Evolutionary conservation across 2,797 vertebrate genomes (phyloP), one percentile per base, ranked within the genome.

Genomic region (Peromyscus attwateri): DNA sequence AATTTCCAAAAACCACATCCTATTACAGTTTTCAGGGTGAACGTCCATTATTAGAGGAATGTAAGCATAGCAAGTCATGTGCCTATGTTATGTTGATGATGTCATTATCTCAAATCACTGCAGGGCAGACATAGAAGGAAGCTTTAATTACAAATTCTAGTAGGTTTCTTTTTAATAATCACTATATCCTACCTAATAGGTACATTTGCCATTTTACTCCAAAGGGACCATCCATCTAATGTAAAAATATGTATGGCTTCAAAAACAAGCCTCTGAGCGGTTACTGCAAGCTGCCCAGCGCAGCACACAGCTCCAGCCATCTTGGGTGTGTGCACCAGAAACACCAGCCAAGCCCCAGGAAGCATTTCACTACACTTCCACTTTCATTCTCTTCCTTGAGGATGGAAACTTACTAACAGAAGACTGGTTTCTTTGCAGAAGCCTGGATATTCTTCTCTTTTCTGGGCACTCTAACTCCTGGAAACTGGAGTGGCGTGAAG

Each of bases 1-100:
- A 92, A 94, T 97, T 96, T 94, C 76, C 37, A 12, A 95, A 97
- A 66, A 88, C 77, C 1, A 94, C 43, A 95, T 92, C 92, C 57
- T 66, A 37, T 70, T 76, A 46, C 89, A 79, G 55, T 89, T 75
- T 76, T 89, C 14, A 95, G 81, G 88, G 70, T 91, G 91, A 95
- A n/a, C 64, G 87, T 52, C 40, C n/a, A 92, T 68, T 83, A 85
- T 90, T 27, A 95, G 37, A 70, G 92, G n/a, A 77, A 73, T 57
- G 83, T 85, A 93, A 90, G 2, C 89, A 93, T 0, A 89, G 37
- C n/a, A 92, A 89, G 55, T 13, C 23, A 87, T 49, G 46, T 43
- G 83, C 62, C 29, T 82, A 55, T 73, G 52, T 64, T 40, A 79
- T 55, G 70, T 0, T 91, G 29, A 95, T 70, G 46, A 95, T 70